These are phyloP conservation scores for Macropus fuliginosus DNA, from an alignment of 2,797 vertebrate species.

Conservation along the genomic window DNA sequence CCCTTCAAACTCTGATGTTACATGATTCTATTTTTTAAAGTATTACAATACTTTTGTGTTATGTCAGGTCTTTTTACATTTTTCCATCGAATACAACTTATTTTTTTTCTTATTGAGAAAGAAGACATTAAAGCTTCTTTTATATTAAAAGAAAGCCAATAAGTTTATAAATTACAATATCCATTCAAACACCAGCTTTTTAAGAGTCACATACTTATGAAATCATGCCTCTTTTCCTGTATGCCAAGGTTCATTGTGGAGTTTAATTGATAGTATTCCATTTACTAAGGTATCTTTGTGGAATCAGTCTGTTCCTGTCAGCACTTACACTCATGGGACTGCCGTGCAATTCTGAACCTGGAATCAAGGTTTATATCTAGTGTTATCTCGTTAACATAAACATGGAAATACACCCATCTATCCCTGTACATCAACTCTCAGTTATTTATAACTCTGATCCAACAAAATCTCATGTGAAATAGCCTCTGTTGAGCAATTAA, in stretches of 20 bases:
- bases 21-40: conserved; percentile 5
- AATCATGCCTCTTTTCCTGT: conserved; percentile 37
- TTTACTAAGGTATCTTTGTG: conserved; percentile 44
- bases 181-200: conserved; percentile 39
- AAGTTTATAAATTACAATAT: conserved; percentile 55
- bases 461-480: conserved; percentile 45
- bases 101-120: conserved; percentile 80
- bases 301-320: conserved; percentile 51
- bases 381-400: conserved; percentile 63
- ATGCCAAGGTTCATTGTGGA: conserved; percentile 36
- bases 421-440: background rate
- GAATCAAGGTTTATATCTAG: conserved; percentile 73
- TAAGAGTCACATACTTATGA: conserved; percentile 23
- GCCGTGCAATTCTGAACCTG: conserved; percentile 59
- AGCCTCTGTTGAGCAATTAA: conserved; percentile 49
- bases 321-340: conserved; percentile 49
- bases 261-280: conserved; percentile 45
- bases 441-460: conserved; percentile 55
- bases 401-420: conserved; percentile 11
- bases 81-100: conserved; percentile 72
- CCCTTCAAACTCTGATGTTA: background rate
- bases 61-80: conserved; percentile 76
- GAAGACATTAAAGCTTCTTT: conserved; percentile 71
- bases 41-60: conserved; percentile 65
- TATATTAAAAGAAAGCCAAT: conserved; percentile 78